Conservation (phyloP, 2,888 invertebrate species). For the Polylopha cassiicola region DNA sequence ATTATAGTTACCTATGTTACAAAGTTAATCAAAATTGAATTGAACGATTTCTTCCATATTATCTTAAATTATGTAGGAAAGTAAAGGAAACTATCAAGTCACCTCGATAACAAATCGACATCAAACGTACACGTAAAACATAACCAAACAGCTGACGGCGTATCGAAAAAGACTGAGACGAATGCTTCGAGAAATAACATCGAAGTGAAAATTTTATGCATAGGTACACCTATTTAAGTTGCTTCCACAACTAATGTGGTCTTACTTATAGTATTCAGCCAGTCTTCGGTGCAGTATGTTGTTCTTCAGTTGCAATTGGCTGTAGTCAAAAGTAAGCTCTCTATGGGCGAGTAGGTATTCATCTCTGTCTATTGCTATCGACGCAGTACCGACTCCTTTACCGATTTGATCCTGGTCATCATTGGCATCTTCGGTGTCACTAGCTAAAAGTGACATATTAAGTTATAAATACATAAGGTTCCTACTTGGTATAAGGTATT, state of each 20-base stretch:
- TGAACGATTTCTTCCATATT: no score
- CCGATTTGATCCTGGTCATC: constrained; percentile 43
- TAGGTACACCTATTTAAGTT: background rate
- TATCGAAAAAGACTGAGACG: no score
- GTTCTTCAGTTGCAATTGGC: constrained; percentile 56
- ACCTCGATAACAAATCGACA: no score
- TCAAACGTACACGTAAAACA: no score
- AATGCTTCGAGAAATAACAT: no score
- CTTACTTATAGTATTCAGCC: constrained; percentile 68
- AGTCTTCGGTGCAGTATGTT: constrained; percentile 61
- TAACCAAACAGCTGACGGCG: no score
- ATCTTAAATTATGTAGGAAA: no score
- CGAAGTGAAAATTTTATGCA: background rate
- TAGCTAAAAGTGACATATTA: constrained; percentile 29
- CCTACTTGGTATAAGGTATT: no score
- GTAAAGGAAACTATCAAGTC: no score
- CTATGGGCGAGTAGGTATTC: constrained; percentile 57
- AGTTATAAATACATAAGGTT: no score
- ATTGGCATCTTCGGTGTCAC: constrained; percentile 27
- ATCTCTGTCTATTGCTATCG: constrained; percentile 51
- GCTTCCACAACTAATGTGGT: constrained; percentile 3
- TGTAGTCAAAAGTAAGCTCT: constrained; percentile 50
- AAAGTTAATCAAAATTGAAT: no score
- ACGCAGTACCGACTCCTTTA: constrained; percentile 36
- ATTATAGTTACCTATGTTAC: no score